These are phyloP conservation scores for Burhinus oedicnemus DNA, from an alignment of 2,113 vertebrate species.

Conservation along the genomic window DNA sequence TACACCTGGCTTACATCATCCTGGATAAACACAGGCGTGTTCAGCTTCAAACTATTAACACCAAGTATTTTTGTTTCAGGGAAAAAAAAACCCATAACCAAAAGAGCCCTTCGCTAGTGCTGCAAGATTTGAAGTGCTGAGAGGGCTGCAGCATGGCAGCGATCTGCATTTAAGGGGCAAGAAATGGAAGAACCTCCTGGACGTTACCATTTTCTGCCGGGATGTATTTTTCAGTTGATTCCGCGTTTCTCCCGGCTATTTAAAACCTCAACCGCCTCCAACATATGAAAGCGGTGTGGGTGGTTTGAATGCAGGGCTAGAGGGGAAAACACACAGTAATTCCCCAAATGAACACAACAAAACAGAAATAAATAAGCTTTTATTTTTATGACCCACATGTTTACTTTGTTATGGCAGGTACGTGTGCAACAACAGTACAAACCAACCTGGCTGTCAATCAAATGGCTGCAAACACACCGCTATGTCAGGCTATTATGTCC, in stretches of 20 bases:
- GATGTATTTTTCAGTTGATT: background rate
- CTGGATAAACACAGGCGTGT: slow-evolving; percentile 2
- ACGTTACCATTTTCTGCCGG: background rate
- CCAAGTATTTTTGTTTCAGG: background rate
- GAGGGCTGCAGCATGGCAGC: background rate
- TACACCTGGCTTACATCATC: slow-evolving; percentile 5
- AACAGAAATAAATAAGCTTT: slow-evolving; percentile 17
- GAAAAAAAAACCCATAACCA: background rate
- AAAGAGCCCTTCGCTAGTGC: background rate
- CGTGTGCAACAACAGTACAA: background rate
- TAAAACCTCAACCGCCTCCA: slow-evolving; percentile 25
- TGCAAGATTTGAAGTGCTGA: background rate
- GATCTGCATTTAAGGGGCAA: background rate
- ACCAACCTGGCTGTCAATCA: background rate
- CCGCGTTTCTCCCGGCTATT: background rate
- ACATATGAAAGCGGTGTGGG: background rate
- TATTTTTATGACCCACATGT: background rate
- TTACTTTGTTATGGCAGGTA: background rate
- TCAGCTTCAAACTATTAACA: slow-evolving; percentile 16
- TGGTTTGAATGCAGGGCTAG: background rate
- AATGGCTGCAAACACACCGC: background rate
- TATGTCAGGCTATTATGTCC: background rate
- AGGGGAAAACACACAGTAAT: slow-evolving; percentile 6
- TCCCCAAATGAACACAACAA: background rate
- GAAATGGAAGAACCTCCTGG: background rate